A percentile compares a stretch with the other conserved stretches of the same genome.
These are phyloP conservation scores for Drosophila fulvimacula DNA, from an alignment of 2,888 invertebrate genomes.

Conservation along the genomic window DNA sequence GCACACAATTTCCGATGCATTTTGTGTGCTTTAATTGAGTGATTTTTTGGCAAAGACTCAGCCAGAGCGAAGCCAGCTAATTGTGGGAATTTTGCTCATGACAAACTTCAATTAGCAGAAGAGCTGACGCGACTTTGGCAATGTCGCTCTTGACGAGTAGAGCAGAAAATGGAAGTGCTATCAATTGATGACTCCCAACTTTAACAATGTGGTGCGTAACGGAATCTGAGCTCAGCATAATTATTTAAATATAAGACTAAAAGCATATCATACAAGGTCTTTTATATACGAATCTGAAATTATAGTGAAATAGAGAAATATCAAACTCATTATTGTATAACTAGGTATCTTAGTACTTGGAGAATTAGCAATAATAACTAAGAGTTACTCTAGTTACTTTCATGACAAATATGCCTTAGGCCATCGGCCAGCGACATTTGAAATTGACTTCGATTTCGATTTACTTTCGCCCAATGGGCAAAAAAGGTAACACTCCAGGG, in stretches of 20 bases:
- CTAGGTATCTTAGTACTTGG: neutral
- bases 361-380: too few species aligned
- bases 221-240: neutral
- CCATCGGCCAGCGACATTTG: neutral
- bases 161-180: constrained; percentile 17
- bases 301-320: neutral
- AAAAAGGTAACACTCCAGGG: constrained; percentile 22
- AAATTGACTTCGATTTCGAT: constrained; percentile 13
- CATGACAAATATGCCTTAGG: neutral
- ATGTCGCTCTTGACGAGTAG: neutral
- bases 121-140: neutral
- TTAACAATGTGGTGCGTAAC: neutral
- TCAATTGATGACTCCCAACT: neutral
- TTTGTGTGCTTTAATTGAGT: constrained; percentile 45
- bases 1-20: constrained; percentile 5
- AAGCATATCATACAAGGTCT: neutral
- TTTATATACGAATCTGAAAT: neutral
- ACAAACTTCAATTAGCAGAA: constrained; percentile 14
- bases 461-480: constrained; percentile 66
- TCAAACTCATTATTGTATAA: neutral
- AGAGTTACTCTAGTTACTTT: too few species aligned
- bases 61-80: neutral
- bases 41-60: constrained; percentile 13
- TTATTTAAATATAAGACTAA: neutral
- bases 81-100: constrained; percentile 14